These are phyloP conservation scores for Stomatorhinus ivindoensis DNA, from an alignment of 2,113 vertebrate species.

Conservation along the genomic window DNA sequence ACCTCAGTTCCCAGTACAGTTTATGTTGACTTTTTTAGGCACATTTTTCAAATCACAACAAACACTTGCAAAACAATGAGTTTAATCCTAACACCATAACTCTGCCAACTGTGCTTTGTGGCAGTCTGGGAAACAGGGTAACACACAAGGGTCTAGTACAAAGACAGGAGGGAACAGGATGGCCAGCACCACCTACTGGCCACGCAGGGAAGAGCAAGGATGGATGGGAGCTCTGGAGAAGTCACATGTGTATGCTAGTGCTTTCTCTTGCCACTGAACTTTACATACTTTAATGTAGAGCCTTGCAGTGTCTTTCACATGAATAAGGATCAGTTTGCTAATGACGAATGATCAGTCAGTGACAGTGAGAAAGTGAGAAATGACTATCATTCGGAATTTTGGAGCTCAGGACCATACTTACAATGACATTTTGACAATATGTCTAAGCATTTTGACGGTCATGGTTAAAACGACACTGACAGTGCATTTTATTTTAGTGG, in stretches of 20 bases:
- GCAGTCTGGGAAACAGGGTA: too few species aligned
- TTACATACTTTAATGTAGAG: background rate
- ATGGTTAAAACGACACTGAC: background rate
- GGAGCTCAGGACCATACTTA: background rate
- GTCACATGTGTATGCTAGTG: background rate
- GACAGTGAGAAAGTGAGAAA: background rate
- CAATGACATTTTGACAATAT: background rate
- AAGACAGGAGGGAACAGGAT: too few species aligned
- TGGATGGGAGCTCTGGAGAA: background rate
- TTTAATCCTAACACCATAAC: background rate
- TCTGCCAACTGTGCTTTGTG: too few species aligned
- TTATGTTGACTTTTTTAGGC: background rate
- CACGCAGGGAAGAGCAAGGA: too few species aligned
- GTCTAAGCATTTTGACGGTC: background rate
- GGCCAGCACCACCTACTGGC: too few species aligned
- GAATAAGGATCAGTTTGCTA: background rate
- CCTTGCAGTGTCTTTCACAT: background rate
- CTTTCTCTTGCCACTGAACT: background rate
- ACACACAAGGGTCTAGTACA: too few species aligned
- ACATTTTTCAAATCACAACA: background rate
- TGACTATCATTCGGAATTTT: background rate
- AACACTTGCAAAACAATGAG: background rate
- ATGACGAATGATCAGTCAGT: background rate
- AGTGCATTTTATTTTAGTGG: background rate
- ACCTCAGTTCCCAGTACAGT: background rate